Evolutionary conservation across 1,140 invertebrate genomes (phyloP).

Genomic region (Calliopsis andreniformis): DNA sequence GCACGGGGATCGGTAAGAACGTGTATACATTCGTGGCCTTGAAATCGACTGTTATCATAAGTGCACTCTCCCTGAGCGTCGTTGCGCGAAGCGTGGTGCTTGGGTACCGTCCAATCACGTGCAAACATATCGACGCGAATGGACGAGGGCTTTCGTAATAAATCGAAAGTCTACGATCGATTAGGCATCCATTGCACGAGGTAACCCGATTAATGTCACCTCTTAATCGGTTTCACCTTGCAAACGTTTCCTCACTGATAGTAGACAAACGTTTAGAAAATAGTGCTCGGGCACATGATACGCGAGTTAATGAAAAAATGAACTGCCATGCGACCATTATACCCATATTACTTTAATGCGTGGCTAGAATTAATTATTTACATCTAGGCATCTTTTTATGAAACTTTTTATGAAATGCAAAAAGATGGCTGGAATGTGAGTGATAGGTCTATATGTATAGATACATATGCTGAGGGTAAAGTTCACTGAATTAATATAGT

Average conservation of each 20-base stretch:
- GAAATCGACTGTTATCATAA: conserved; percentile 51
- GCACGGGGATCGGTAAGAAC: conserved; percentile 14
- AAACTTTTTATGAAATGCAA: neutral
- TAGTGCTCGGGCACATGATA: neutral
- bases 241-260: neutral
- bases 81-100: neutral
- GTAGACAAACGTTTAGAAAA: neutral
- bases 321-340: neutral
- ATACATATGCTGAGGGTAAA: too few species aligned
- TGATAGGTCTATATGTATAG: neutral
- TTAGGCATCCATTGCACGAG: conserved; percentile 21
- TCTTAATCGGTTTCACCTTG: conserved; percentile 29
- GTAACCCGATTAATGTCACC: conserved; percentile 32
- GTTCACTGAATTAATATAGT: too few species aligned
- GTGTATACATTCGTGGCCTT: conserved; percentile 43
- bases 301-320: neutral
- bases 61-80: conserved; percentile 10
- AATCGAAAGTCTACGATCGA: conserved; percentile 71
- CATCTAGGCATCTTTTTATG: neutral
- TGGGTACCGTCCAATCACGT: neutral
- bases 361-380: too few species aligned
- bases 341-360: neutral
- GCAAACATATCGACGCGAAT: neutral
- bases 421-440: neutral
- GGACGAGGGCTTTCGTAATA: conserved; percentile 65